Percentiles rank a stretch among this genome's conserved stretches.
Conservation (phyloP, 2,113 vertebrate species). For the Potamarius usumacintae region DNA sequence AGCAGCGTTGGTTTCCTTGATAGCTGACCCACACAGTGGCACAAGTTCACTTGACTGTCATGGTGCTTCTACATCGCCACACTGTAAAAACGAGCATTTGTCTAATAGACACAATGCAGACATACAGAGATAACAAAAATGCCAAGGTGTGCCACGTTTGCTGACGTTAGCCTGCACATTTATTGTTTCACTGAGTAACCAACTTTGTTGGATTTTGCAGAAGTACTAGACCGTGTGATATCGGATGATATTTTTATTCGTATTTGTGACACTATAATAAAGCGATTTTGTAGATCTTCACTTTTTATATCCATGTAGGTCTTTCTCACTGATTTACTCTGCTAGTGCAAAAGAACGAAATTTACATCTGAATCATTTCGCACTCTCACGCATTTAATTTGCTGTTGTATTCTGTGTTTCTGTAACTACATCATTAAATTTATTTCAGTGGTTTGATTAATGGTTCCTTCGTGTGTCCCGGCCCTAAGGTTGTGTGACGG, state of each 20-base stretch:
- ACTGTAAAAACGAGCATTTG: background rate
- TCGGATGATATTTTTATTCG: background rate
- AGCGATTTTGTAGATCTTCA: too few species aligned
- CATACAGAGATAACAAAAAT: background rate
- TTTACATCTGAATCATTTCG: background rate
- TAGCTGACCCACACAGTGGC: background rate
- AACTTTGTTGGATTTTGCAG: background rate
- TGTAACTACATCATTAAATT: conserved; percentile 5
- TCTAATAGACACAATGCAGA: background rate
- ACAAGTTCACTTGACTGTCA: background rate
- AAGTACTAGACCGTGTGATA: background rate
- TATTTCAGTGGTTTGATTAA: background rate
- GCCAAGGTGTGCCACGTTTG: background rate
- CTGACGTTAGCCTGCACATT: background rate
- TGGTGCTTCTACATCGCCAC: background rate
- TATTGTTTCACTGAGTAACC: background rate
- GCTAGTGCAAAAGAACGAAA: background rate
- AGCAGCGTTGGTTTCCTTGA: background rate
- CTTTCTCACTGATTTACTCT: too few species aligned
- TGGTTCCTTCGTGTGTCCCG: background rate
- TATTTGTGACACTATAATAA: too few species aligned
- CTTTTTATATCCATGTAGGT: background rate
- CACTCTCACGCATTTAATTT: background rate
- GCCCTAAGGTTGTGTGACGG: background rate
- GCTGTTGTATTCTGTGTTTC: background rate